Percentiles rank a stretch among this genome's conserved stretches.
Evolutionary conservation across 1,140 invertebrate species (phyloP).

Genomic region (Mya arenaria): DNA sequence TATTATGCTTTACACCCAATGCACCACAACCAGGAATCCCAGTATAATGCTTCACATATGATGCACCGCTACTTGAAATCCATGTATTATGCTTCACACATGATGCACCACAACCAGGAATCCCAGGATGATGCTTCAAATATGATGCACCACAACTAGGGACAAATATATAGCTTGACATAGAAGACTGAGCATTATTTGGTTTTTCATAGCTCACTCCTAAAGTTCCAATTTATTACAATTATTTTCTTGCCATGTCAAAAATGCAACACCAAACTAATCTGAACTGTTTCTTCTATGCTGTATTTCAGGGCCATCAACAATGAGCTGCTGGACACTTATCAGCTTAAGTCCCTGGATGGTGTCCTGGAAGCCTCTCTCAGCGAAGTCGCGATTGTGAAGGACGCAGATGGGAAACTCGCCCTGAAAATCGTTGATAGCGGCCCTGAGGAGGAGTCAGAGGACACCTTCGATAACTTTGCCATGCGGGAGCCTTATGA

Average conservation of each 20-base stretch:
- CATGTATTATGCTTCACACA: no score
- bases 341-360: constrained; percentile 82
- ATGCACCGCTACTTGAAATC: no score
- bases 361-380: constrained; percentile 79
- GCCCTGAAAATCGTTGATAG: constrained; percentile 52
- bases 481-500: constrained; percentile 81
- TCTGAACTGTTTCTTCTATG: background rate
- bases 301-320: constrained; percentile 80
- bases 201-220: background rate
- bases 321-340: constrained; percentile 81
- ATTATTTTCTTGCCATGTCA: background rate
- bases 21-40: no score
- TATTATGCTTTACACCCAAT: no score
- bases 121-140: no score
- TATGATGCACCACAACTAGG: no score
- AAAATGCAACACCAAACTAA: background rate
- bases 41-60: no score
- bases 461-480: constrained; percentile 76
- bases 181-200: background rate
- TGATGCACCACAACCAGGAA: no score
- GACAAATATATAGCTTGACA: background rate
- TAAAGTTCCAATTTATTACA: background rate
- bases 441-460: background rate
- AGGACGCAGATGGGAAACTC: constrained; percentile 66
- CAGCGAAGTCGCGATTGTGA: constrained; percentile 71